Base-by-base conservation (phyloP, 2,797 vertebrate genomes). In the Sebastiscus tertius region DNA sequence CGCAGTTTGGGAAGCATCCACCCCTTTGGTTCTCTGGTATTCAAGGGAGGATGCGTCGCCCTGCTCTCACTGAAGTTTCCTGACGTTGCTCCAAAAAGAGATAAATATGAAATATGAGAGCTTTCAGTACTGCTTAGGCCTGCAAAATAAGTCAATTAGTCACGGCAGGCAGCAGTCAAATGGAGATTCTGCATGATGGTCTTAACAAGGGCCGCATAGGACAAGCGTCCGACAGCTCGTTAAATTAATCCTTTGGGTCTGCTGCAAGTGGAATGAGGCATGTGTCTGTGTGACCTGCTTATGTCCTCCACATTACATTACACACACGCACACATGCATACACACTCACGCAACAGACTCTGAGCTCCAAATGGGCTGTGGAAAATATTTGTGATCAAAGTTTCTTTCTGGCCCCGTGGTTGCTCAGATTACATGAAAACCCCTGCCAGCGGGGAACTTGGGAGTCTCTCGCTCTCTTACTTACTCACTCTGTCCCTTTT, bases 141-240 rank as follows among this genome's bases (percentile, higher is more conserved):
- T 68, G 91, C 89, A 92, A 92, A 93, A 94, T 94, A 95, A 95
- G 94, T 94, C 92, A 93, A 95, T 96, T 95, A 94, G 94, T 94
- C 90, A 92, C 91, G 91, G 94, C 93, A 93, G 91, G 89, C 92
- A 73, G 92, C 92, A 94, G 93, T 94, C 93, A 92, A 93, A 95
- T 80, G 89, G 90, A 94, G 92, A 94, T 93, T 93, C 85, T 91
- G 93, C 92, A 88, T 90, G 94, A 94, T 92, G 93, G 92, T 88
- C 90, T 91, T 95, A 95, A 95, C 91, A 84, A 95, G 94, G 93
- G 91, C 93, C 87, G 80, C 88, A 52, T 88, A 93, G 94, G 93
- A 94, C 92, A 90, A 91, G 92, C 91, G 85, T 93, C 92, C 82
- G 94, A 95, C 94, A 94, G 94, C 94, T 95, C 89, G 92, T 95